These are phyloP conservation scores for Caenorhabditis sp. DNA, from an alignment of 2,888 invertebrate genomes.

Conservation along the genomic window DNA sequence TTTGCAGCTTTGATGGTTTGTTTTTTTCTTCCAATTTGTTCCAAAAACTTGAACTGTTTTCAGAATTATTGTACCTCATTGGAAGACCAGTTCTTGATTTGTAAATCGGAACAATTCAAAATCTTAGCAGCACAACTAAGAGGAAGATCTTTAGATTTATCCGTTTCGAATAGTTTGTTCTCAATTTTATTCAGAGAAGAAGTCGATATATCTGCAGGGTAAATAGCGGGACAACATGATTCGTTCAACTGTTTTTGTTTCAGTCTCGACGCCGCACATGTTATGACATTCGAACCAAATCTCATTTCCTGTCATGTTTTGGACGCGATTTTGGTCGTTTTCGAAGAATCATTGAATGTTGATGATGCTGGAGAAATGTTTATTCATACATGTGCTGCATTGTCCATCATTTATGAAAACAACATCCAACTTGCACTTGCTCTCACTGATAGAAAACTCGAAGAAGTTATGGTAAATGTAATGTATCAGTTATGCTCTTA, in stretches of 20 bases:
- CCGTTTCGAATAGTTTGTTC: constrained; percentile 61
- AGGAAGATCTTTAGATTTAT: constrained; percentile 40
- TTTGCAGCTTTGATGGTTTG: constrained; percentile 25
- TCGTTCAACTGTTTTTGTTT: neutral
- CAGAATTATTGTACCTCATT: constrained; percentile 23
- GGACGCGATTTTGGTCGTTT: constrained; percentile 47
- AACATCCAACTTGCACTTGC: constrained; percentile 62
- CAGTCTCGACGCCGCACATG: constrained; percentile 56
- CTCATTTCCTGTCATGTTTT: constrained; percentile 56
- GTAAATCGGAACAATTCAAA: constrained; percentile 38
- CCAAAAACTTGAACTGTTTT: neutral
- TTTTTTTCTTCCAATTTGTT: neutral
- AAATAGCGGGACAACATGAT: neutral
- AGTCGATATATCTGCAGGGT: constrained; percentile 62
- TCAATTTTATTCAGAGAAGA: constrained; percentile 63
- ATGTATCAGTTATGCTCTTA: constrained; percentile 7
- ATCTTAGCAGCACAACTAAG: constrained; percentile 65
- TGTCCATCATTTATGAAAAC: constrained; percentile 59
- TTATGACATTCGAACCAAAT: constrained; percentile 54
- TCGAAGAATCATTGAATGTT: constrained; percentile 53
- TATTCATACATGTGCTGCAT: constrained; percentile 1
- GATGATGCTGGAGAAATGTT: constrained; percentile 43
- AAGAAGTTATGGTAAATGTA: constrained; percentile 40
- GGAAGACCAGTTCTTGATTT: constrained; percentile 25
- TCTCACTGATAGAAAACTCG: constrained; percentile 60